Evolutionary conservation across 1,140 invertebrate species (phyloP), one percentile per base, ranked within the genome.

Genomic region (Myzus persicae): DNA sequence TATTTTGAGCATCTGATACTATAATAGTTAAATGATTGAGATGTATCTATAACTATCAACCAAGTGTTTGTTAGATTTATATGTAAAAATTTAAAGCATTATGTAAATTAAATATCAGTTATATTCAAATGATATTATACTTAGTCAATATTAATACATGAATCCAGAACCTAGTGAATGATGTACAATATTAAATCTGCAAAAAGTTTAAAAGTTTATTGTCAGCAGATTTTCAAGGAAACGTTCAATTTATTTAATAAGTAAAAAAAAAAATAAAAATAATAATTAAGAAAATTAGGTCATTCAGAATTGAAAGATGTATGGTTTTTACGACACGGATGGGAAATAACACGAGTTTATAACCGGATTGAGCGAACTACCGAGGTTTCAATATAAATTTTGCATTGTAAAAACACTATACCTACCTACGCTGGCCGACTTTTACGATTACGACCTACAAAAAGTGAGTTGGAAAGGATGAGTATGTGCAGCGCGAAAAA

Each of bases 401-500:
- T 91, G 38, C 40, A 91, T 76, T 91, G 40, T 67, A 91, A 91
- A 87, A 91, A 76, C 14, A 67, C 11, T 42, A 42, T 81, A 81
- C n/a, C 76, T 81, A 36, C 54, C 24, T 59, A 22, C 48, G 54
- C 38, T 42, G 38, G 54, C 36, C 46, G 89, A 40, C 38, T 90
- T 91, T 91, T 91, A 91, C 26, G 54, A 91, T 67, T 76, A 91
- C 54, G 14, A 91, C 54, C 88, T n/a, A 54, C 48, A 54, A 48
- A 46, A 26, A 90, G 48, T 54, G 51, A 59, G 31, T 42, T 7
- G 38, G 51, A 26, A 31, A 59, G 51, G 18, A 90, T 59, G 89
- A 59, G 36, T 22, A 24, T 67, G 36, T 54, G 24, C 24, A 7
- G 24, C 2, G 38, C 42, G 31, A 67, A 31, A 54, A 42, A 90